Conservation (phyloP, 2,888 invertebrate genomes). For the Trisateles emortualis region DNA sequence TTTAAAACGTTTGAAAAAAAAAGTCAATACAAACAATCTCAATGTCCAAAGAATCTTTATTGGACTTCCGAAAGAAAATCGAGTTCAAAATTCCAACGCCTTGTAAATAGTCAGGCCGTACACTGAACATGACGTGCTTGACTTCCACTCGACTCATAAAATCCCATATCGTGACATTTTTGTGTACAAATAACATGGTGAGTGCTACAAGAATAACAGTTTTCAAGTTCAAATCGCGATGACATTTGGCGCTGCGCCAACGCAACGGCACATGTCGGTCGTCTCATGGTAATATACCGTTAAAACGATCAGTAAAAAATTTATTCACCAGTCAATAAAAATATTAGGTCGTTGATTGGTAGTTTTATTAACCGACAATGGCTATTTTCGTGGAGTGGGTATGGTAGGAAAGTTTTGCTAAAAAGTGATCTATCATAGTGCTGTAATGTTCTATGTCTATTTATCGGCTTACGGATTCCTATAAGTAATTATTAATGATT, state of each 20-base stretch:
- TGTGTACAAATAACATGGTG: conserved; percentile 47
- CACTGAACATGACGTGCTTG: conserved; percentile 7
- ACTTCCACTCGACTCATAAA: conserved; percentile 30
- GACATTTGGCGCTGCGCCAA: conserved; percentile 57
- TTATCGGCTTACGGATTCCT: not conserved
- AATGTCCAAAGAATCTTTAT: too few relatives aligned
- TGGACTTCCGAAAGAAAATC: too few relatives aligned
- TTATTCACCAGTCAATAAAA: conserved; percentile 11
- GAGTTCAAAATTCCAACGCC: not conserved
- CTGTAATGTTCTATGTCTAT: not conserved
- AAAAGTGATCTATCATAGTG: not conserved
- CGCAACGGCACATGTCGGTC: conserved; percentile 35
- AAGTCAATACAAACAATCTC: too few relatives aligned
- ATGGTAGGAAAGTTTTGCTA: not conserved
- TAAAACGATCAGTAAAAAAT: conserved; percentile 19
- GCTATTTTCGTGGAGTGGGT: not conserved
- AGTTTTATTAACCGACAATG: not conserved
- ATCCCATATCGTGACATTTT: conserved; percentile 48
- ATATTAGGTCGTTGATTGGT: conserved; percentile 3
- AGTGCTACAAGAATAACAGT: conserved; percentile 61
- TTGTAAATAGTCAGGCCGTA: conserved; percentile 4
- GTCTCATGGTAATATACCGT: conserved; percentile 30
- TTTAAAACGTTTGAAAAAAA: too few relatives aligned
- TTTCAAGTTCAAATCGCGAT: conserved; percentile 56
- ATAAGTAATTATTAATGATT: too few relatives aligned